These are phyloP conservation scores for Ailurus styani DNA, from an alignment of 2,113 vertebrate species.

Conservation along the genomic window DNA sequence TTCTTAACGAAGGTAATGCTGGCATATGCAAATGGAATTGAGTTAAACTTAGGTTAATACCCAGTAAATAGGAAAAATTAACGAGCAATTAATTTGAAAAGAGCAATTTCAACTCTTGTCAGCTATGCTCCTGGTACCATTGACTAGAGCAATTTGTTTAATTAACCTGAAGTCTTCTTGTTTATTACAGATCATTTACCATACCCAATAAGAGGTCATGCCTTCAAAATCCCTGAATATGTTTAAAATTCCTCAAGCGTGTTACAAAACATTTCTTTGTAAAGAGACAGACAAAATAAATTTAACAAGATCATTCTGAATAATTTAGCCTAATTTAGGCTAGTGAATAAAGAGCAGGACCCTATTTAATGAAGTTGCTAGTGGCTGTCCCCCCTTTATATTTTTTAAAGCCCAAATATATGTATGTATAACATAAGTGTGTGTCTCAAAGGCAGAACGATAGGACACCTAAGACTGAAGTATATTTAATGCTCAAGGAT, in stretches of 20 bases:
- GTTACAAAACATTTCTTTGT: slow-evolving; percentile 1
- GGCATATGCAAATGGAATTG: background rate
- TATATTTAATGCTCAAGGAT: background rate
- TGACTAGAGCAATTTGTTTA: slow-evolving; percentile 49
- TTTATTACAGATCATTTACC: slow-evolving; percentile 51
- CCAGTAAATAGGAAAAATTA: too few species aligned
- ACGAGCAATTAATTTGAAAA: too few species aligned
- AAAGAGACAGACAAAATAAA: slow-evolving; percentile 27
- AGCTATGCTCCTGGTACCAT: background rate
- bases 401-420: background rate
- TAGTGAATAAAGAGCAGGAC: background rate
- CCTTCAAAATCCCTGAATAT: background rate
- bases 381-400: background rate
- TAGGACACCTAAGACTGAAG: background rate
- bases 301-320: background rate
- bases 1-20: slow-evolving; percentile 21
- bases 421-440: background rate
- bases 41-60: too few species aligned
- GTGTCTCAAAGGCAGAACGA: background rate
- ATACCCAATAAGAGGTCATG: background rate
- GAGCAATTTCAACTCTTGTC: slow-evolving; percentile 8
- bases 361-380: background rate
- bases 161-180: slow-evolving; percentile 43
- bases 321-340: slow-evolving; percentile 16
- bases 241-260: background rate